Evolutionary conservation across 2,888 invertebrate genomes (phyloP).

Genomic region (Apamea sordens): DNA sequence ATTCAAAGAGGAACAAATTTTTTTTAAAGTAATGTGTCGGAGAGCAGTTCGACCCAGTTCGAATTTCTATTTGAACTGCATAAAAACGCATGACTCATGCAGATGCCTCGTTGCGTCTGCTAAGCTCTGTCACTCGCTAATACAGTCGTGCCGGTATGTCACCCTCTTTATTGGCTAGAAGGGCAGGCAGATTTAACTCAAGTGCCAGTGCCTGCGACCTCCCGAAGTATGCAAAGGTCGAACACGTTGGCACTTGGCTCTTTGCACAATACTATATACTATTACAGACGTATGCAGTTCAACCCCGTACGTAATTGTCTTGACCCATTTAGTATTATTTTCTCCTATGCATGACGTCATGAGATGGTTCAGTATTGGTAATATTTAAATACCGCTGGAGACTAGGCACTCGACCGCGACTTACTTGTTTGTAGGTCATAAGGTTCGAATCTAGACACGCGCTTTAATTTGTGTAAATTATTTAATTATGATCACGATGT

Average conservation of each 20-base stretch:
- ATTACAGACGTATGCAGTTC: constrained; percentile 36
- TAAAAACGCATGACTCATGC: constrained; percentile 27
- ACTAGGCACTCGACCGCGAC: too few relatives aligned
- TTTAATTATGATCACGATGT: too few relatives aligned
- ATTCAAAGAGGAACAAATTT: background rate
- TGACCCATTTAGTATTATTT: constrained; percentile 40
- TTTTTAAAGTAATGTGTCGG: background rate
- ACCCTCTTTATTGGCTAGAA: constrained; percentile 44
- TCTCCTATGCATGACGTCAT: constrained; percentile 8
- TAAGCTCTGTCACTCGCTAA: constrained; percentile 6
- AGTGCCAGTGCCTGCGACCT: constrained; percentile 53
- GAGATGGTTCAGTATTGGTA: background rate
- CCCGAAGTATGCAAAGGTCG: constrained; percentile 55
- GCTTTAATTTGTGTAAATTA: too few relatives aligned
- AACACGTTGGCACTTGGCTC: constrained; percentile 48
- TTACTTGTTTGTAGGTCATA: too few relatives aligned
- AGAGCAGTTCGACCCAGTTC: background rate
- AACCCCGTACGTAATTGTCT: constrained; percentile 33
- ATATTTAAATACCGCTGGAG: too few relatives aligned
- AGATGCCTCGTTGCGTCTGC: constrained; percentile 11
- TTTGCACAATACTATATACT: constrained; percentile 49
- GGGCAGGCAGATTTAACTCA: constrained; percentile 45
- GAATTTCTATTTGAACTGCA: background rate
- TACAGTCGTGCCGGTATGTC: constrained; percentile 50
- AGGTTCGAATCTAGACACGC: too few relatives aligned